Conservation (phyloP, 2,113 vertebrate genomes). For the Lycaon pictus region DNA sequence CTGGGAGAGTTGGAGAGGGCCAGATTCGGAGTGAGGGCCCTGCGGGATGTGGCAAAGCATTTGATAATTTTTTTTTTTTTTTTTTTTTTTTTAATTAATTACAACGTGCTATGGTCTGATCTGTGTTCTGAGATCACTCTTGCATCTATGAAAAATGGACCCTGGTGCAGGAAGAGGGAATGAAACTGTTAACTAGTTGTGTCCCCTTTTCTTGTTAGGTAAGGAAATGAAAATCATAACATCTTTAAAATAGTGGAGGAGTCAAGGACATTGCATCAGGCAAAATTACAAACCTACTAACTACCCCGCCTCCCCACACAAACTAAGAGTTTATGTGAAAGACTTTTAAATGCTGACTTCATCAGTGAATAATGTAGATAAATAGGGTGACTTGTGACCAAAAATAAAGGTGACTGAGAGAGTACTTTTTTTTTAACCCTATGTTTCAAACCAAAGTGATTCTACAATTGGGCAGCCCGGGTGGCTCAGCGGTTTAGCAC, state of each 20-base stretch:
- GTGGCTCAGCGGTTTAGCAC: too few species aligned
- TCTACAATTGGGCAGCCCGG: neutral
- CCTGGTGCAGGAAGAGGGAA: neutral
- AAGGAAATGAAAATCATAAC: constrained; percentile 13
- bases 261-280: neutral
- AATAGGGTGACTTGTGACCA: constrained; percentile 23
- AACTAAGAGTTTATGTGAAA: neutral
- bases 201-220: constrained; percentile 8
- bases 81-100: neutral
- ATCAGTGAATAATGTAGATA: constrained; percentile 40
- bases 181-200: neutral
- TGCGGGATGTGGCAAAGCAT: neutral
- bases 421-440: neutral
- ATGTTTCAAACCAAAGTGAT: constrained; percentile 12
- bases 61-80: neutral
- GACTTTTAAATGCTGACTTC: constrained; percentile 11
- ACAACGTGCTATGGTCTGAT: neutral
- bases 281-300: constrained; percentile 23
- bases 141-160: neutral
- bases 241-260: neutral
- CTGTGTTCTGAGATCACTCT: neutral
- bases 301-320: neutral
- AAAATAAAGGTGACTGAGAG: constrained; percentile 69
- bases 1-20: neutral
- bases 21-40: neutral